These are phyloP conservation scores for Bathynomus jamesi DNA, from an alignment of 1,140 invertebrate genomes.

Conservation along the genomic window DNA sequence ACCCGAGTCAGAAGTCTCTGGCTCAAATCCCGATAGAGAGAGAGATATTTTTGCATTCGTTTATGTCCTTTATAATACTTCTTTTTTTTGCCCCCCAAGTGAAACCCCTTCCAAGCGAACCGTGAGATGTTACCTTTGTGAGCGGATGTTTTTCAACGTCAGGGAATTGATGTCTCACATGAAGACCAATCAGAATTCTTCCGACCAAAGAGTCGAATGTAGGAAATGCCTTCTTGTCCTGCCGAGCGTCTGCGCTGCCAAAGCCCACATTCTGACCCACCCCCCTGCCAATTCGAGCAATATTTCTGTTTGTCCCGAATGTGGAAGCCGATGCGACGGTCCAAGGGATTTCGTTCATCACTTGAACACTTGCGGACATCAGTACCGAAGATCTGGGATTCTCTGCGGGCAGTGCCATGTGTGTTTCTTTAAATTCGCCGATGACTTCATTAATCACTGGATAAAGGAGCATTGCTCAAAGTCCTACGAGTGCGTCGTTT, in stretches of 20 bases:
- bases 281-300: conserved; percentile 33
- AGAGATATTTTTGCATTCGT: too few relatives aligned
- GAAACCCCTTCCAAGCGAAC: conserved; percentile 18
- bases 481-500: conserved; percentile 34
- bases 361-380: conserved; percentile 36
- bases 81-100: too few relatives aligned
- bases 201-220: conserved; percentile 34
- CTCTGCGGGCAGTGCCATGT: conserved; percentile 29
- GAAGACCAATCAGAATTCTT: conserved; percentile 29
- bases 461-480: conserved; percentile 33
- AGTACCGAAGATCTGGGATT: conserved; percentile 32
- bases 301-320: conserved; percentile 36
- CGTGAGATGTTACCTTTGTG: conserved; percentile 34
- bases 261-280: conserved; percentile 35
- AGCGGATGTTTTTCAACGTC: conserved; percentile 32
- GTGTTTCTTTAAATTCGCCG: conserved; percentile 28
- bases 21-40: too few relatives aligned
- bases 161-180: conserved; percentile 36
- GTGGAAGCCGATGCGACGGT: conserved; percentile 29
- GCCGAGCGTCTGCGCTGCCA: conserved; percentile 36
- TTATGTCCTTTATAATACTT: too few relatives aligned
- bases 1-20: too few relatives aligned
- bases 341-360: conserved; percentile 36
- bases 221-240: conserved; percentile 32
- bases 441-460: conserved; percentile 35